phyloP scores from a whole-genome alignment of 2,888 invertebrate species.

The Coelopa pilipes region DNA sequence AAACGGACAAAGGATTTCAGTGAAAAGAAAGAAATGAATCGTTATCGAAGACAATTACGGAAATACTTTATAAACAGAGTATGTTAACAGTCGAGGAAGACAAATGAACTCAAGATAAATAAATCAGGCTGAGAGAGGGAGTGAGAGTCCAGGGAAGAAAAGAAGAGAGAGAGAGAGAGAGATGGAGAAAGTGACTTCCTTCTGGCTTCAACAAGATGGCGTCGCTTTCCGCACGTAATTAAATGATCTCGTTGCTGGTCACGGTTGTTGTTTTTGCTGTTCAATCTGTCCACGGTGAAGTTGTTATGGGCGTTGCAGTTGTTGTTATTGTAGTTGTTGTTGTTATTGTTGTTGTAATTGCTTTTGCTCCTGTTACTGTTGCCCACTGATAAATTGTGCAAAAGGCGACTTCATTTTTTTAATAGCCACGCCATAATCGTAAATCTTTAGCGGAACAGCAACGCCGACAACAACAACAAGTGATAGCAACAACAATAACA shows the following conservation, averaged over 20 bases:
- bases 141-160: not conserved
- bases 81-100: not conserved
- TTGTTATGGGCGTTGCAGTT: conserved; percentile 9
- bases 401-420: conserved; percentile 17
- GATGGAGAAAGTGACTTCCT: not conserved
- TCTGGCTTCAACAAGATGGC: too few species aligned
- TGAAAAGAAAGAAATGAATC: conserved; percentile 13
- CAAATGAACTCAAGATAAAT: not conserved
- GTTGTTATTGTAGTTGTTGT: not conserved
- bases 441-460: conserved; percentile 5
- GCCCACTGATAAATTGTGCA: conserved; percentile 3
- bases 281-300: not conserved
- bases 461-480: not conserved
- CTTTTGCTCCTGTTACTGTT: not conserved
- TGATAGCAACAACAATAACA: too few species aligned
- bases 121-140: not conserved
- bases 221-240: conserved; percentile 9
- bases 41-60: conserved; percentile 32
- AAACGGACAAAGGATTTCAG: too few species aligned
- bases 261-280: not conserved
- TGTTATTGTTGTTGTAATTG: not conserved
- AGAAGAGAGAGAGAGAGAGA: not conserved
- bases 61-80: conserved; percentile 2
- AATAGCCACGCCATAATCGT: conserved; percentile 20
- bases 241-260: conserved; percentile 7